Evolutionary conservation across 2,113 vertebrate species (phyloP).

Genomic region (Oreocharis arfaki): DNA sequence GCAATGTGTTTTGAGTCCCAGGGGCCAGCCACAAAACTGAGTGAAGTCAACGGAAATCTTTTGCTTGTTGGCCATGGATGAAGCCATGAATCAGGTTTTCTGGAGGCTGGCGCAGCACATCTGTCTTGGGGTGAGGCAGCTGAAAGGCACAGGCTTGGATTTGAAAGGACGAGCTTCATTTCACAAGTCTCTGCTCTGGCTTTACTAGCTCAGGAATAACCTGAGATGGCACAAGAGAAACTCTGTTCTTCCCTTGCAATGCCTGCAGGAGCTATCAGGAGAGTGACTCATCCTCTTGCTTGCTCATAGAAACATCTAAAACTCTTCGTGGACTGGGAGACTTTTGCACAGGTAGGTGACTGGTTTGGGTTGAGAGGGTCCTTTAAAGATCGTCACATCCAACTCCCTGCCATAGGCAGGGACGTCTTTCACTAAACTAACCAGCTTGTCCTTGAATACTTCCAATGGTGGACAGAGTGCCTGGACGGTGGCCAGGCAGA

Average conservation of each 20-base stretch:
- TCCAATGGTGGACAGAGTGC: neutral
- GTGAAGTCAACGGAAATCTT: conserved; percentile 45
- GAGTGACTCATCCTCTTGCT: neutral
- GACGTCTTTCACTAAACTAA: neutral
- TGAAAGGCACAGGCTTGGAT: neutral
- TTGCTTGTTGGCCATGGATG: conserved; percentile 4
- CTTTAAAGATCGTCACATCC: neutral
- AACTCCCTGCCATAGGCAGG: neutral
- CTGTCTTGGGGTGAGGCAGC: conserved; percentile 34
- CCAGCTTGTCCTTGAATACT: neutral
- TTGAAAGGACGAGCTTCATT: neutral
- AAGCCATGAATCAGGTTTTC: conserved; percentile 47
- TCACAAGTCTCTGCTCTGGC: neutral
- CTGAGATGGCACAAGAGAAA: neutral
- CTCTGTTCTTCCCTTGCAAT: neutral
- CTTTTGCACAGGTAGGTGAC: neutral
- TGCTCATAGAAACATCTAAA: neutral
- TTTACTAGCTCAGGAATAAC: neutral
- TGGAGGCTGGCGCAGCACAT: neutral
- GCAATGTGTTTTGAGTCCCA: neutral
- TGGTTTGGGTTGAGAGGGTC: neutral
- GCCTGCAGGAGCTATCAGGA: neutral
- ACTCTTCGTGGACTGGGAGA: neutral
- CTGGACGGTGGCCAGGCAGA: neutral
- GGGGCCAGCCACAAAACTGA: neutral